These are phyloP conservation scores for Accipiter cooperii DNA, from an alignment of 2,113 vertebrate genomes.

Conservation along the genomic window DNA sequence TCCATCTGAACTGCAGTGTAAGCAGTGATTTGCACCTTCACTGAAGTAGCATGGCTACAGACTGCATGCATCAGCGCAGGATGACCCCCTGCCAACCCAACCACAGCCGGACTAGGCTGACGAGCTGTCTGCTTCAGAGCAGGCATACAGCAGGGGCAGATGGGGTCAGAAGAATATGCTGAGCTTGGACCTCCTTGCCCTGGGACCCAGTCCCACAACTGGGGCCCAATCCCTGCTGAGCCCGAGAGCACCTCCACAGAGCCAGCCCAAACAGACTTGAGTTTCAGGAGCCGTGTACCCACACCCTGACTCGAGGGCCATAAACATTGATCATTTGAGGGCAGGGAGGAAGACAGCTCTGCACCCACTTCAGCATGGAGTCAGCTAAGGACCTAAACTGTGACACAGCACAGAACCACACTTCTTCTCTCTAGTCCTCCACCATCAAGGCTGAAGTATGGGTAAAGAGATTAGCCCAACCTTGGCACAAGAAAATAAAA, in stretches of 20 bases:
- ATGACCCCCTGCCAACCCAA: accelerated
- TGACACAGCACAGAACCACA: neutral
- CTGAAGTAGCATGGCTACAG: neutral
- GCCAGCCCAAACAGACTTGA: neutral
- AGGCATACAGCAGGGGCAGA: neutral
- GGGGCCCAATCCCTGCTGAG: neutral
- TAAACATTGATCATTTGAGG: neutral
- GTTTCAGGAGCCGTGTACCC: neutral
- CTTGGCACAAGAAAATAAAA: neutral
- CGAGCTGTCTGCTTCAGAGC: neutral
- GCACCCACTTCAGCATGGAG: neutral
- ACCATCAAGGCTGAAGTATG: neutral
- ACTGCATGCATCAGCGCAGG: neutral
- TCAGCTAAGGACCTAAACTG: neutral
- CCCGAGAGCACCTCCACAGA: neutral
- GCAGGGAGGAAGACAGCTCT: neutral
- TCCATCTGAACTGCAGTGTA: neutral
- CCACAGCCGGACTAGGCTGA: neutral
- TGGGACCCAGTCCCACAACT: neutral
- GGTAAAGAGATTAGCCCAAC: neutral
- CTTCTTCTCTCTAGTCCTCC: neutral
- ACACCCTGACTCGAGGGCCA: neutral
- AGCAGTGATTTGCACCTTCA: neutral
- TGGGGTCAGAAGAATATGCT: neutral
- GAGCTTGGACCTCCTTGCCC: neutral